Conservation (phyloP, 2,888 invertebrate genomes). For the Zygothrica quintamaculata region DNA sequence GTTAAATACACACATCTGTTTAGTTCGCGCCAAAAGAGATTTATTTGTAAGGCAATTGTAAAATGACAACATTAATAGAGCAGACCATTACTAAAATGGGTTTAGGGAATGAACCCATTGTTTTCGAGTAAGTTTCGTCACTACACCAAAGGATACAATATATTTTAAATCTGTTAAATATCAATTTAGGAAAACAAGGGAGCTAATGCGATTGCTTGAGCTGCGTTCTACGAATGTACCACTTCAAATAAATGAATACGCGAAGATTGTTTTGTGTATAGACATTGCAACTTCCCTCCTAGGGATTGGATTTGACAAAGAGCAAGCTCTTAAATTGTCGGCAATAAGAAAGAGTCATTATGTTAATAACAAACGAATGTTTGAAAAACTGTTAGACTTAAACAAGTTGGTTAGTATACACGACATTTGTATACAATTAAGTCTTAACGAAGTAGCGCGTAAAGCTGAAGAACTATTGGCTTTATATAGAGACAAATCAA, state of each 20-base stretch:
- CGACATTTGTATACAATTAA: conserved; percentile 87
- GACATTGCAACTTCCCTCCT: conserved; percentile 86
- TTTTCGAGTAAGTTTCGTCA: conserved; percentile 69
- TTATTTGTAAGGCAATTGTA: conserved; percentile 14
- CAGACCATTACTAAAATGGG: conserved; percentile 82
- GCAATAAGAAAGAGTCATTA: conserved; percentile 86
- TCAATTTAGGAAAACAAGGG: conserved; percentile 80
- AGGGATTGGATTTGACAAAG: conserved; percentile 86
- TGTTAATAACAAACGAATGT: conserved; percentile 86
- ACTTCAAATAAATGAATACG: conserved; percentile 86
- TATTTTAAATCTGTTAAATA: neutral
- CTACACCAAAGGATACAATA: too few species aligned
- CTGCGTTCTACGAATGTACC: conserved; percentile 80
- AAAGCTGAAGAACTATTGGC: conserved; percentile 86
- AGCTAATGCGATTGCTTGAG: conserved; percentile 81
- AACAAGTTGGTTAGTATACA: conserved; percentile 86
- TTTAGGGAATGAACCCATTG: conserved; percentile 71
- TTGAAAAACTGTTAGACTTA: conserved; percentile 87
- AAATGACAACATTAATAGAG: conserved; percentile 78
- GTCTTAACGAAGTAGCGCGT: conserved; percentile 85
- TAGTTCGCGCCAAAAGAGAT: conserved; percentile 49
- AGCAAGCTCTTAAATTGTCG: conserved; percentile 86
- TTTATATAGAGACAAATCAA: conserved; percentile 84
- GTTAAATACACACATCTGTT: conserved; percentile 8
- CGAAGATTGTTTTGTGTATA: conserved; percentile 87